A percentile compares a stretch with the other conserved stretches of the same genome.
These are phyloP conservation scores for Anseranas semipalmata DNA, from an alignment of 2,113 vertebrate genomes.

Conservation along the genomic window DNA sequence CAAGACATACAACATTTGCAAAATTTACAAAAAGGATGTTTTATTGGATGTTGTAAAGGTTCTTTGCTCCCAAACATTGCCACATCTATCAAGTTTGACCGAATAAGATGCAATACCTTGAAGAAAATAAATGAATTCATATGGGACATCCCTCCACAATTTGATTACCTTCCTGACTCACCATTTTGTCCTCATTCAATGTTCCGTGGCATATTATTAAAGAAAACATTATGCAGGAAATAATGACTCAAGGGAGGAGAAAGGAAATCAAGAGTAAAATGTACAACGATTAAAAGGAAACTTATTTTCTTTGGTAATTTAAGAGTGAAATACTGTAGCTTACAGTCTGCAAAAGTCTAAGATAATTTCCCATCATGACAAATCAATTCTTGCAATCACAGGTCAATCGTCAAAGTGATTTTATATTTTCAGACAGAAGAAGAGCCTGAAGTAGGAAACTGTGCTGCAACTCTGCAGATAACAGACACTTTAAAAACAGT, in stretches of 20 bases:
- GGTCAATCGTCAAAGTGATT: background rate
- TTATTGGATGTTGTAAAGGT: background rate
- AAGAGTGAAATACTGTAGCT: conserved; percentile 20
- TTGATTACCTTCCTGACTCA: background rate
- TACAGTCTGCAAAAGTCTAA: background rate
- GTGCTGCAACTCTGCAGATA: background rate
- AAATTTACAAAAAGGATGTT: background rate
- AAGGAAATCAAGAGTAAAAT: conserved; percentile 38
- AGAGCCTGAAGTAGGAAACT: background rate
- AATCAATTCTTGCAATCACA: background rate
- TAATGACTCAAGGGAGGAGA: conserved; percentile 26
- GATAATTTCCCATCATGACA: conserved; percentile 21
- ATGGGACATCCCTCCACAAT: background rate
- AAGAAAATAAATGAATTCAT: background rate
- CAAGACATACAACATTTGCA: background rate
- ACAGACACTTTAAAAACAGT: background rate
- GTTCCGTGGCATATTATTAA: conserved; percentile 15
- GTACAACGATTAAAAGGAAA: conserved; percentile 16
- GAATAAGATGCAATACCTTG: background rate
- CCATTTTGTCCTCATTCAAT: conserved; percentile 24
- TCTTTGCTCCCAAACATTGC: background rate
- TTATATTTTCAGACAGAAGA: background rate
- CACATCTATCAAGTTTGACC: background rate
- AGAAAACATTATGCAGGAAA: conserved; percentile 27
- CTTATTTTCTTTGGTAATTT: conserved; percentile 18